These are phyloP conservation scores for Limnephilus lunatus DNA, from an alignment of 2,888 invertebrate species.

Conservation along the genomic window DNA sequence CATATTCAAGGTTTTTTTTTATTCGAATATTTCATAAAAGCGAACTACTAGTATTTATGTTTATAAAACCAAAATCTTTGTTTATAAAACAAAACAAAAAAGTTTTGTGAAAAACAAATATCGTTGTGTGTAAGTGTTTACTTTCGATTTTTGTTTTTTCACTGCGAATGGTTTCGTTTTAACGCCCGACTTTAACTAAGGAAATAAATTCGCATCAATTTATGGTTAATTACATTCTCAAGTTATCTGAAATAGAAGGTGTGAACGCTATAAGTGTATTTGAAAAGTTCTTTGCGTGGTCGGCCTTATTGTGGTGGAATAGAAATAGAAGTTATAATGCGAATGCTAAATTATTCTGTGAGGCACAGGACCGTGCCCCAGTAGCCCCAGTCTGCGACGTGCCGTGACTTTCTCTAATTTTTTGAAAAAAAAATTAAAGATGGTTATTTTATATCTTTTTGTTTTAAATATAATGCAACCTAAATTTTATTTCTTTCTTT, in stretches of 20 bases:
- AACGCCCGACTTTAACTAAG: neutral
- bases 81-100: too few species aligned
- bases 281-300: constrained; percentile 26
- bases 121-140: too few species aligned
- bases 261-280: constrained; percentile 16
- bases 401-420: neutral
- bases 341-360: neutral
- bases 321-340: neutral
- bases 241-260: constrained; percentile 35
- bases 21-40: too few species aligned
- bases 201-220: neutral
- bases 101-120: too few species aligned
- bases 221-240: constrained; percentile 19
- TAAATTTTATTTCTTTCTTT: neutral
- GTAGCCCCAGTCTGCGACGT: neutral
- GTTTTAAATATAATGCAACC: neutral
- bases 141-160: neutral
- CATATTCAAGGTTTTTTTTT: too few species aligned
- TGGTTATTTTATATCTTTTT: neutral
- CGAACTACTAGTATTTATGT: too few species aligned
- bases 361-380: neutral
- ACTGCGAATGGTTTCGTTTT: neutral
- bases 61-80: too few species aligned
- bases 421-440: too few species aligned
- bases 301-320: neutral